Percentiles rank a stretch among this genome's conserved stretches.
Conservation (phyloP, 2,113 vertebrate species). For the Plectropomus leopardus region DNA sequence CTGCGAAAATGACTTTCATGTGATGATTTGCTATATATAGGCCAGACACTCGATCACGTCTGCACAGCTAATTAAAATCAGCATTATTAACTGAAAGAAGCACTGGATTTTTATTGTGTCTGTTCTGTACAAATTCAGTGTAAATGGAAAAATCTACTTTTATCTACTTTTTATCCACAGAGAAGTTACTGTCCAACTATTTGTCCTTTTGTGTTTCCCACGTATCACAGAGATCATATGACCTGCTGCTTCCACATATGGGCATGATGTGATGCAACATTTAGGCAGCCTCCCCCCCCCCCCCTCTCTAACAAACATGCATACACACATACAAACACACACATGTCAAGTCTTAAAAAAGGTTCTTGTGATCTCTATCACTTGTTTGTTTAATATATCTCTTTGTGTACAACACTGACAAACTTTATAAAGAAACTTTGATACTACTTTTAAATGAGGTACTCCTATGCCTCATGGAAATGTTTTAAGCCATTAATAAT, state of each 20-base stretch:
- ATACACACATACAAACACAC: neutral
- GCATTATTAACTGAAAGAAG: neutral
- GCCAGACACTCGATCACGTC: slow-evolving; percentile 20
- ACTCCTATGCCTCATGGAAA: neutral
- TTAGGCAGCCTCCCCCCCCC: neutral
- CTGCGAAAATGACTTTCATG: slow-evolving; percentile 47
- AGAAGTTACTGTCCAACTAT: slow-evolving; percentile 11
- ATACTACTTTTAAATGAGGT: no score
- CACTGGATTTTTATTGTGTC: neutral
- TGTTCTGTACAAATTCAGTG: neutral
- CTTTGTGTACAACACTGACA: neutral
- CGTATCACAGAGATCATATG: slow-evolving; percentile 34
- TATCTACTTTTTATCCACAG: neutral
- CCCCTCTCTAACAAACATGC: neutral
- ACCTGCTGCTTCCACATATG: slow-evolving; percentile 40
- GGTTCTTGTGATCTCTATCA: neutral
- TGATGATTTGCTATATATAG: slow-evolving; percentile 55
- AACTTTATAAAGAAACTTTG: neutral
- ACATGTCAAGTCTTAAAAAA: no score
- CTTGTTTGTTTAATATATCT: no score
- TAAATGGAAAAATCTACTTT: slow-evolving; percentile 5
- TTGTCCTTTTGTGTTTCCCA: neutral
- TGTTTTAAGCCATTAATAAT: neutral
- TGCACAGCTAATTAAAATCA: slow-evolving; percentile 26
- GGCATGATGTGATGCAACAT: slow-evolving; percentile 46